Conservation (phyloP, 2,888 invertebrate genomes). For the Thereva unica region DNA sequence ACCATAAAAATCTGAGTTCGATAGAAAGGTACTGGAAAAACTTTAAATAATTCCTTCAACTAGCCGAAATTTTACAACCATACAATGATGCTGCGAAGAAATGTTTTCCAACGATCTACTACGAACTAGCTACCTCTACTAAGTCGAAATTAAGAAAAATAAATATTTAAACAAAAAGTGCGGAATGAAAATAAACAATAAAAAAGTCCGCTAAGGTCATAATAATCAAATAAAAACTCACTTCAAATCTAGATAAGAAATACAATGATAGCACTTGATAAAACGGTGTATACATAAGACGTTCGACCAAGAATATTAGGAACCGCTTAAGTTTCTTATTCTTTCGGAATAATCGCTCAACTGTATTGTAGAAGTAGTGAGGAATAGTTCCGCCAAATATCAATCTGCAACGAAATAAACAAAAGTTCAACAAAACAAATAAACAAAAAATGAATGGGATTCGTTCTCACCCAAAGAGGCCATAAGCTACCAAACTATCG, state of each 20-base stretch:
- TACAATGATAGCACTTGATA: constrained; percentile 76
- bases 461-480: constrained; percentile 69
- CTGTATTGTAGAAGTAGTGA: constrained; percentile 72
- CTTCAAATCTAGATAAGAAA: constrained; percentile 73
- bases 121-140: too few species aligned
- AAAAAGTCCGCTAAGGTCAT: neutral
- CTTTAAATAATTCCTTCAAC: too few species aligned
- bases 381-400: constrained; percentile 81
- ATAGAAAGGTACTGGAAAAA: too few species aligned
- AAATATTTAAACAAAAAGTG: too few species aligned
- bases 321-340: constrained; percentile 62
- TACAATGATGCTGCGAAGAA: too few species aligned
- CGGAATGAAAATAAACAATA: too few species aligned
- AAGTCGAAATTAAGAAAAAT: too few species aligned
- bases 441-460: constrained; percentile 56
- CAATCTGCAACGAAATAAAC: constrained; percentile 70
- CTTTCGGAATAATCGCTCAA: constrained; percentile 66
- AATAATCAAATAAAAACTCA: constrained; percentile 44
- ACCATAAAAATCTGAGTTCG: too few species aligned
- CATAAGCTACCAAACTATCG: constrained; percentile 74
- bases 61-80: too few species aligned
- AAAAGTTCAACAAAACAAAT: constrained; percentile 78
- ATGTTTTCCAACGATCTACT: too few species aligned
- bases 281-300: constrained; percentile 71
- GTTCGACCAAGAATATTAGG: constrained; percentile 70